A percentile compares a stretch with the other conserved stretches of the same genome.
Conservation (phyloP, 2,113 vertebrate genomes). For the Clarias batrachus region DNA sequence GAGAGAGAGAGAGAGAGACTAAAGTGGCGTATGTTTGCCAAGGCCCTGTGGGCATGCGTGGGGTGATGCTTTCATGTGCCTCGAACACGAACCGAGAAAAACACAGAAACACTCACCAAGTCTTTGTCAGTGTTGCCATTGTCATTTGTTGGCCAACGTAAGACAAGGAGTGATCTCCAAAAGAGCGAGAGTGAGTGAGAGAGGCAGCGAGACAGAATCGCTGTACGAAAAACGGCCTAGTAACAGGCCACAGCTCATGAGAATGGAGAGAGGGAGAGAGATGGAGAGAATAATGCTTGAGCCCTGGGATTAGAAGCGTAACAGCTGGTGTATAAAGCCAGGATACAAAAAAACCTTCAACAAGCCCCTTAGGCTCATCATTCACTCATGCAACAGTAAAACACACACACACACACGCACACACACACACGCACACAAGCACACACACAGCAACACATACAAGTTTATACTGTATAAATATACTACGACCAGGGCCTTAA, state of each 20-base stretch:
- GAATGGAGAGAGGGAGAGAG: conserved; percentile 37
- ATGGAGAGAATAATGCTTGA: conserved; percentile 41
- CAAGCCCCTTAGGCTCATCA: conserved; percentile 48
- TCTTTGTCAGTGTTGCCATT: conserved; percentile 4
- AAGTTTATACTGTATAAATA: not conserved
- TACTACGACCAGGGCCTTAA: not conserved
- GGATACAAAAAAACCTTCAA: conserved; percentile 49
- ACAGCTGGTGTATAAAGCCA: conserved; percentile 56
- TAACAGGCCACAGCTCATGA: conserved; percentile 15
- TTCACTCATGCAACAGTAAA: conserved; percentile 42
- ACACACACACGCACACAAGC: conserved; percentile 26
- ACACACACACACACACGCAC: conserved; percentile 31
- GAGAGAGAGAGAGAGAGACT: conserved; percentile 29
- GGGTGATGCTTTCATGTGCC: conserved; percentile 51
- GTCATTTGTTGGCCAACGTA: conserved; percentile 12
- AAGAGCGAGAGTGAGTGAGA: not conserved
- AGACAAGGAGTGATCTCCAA: not conserved
- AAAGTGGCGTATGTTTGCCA: conserved; percentile 43
- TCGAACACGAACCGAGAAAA: conserved; percentile 32
- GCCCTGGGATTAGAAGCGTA: conserved; percentile 50
- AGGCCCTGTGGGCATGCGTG: conserved; percentile 48
- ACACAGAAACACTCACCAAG: conserved; percentile 33
- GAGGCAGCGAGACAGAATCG: not conserved
- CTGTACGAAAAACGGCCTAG: not conserved
- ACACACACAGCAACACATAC: conserved; percentile 3